A percentile compares a stretch with the other conserved stretches of the same genome.
Conservation (phyloP, 2,113 vertebrate species). For the Scophthalmus maximus region DNA sequence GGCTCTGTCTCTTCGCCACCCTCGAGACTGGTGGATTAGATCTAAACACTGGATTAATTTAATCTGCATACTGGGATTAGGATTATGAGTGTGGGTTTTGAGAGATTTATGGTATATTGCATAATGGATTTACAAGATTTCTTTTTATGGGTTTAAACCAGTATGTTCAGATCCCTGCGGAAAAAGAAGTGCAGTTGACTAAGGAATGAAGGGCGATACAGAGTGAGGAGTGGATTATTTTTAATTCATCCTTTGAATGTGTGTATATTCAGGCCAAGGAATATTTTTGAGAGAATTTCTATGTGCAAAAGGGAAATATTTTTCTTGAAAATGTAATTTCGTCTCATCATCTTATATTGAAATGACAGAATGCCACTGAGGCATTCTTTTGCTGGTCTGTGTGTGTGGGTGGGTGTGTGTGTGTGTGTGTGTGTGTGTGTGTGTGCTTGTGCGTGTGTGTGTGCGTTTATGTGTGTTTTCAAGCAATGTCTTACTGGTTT, state of each 20-base stretch:
- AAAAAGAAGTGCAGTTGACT: slow-evolving; percentile 31
- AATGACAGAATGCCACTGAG: slow-evolving; percentile 38
- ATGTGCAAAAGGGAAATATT: neutral
- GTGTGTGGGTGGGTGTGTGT: too few species aligned
- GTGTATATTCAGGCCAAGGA: slow-evolving; percentile 8
- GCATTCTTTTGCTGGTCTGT: slow-evolving; percentile 45
- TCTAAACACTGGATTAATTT: slow-evolving; percentile 75
- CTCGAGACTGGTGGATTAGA: slow-evolving; percentile 66
- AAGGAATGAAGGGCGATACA: slow-evolving; percentile 24
- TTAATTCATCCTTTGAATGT: slow-evolving; percentile 49
- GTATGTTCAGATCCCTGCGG: slow-evolving; percentile 33
- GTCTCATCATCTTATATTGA: slow-evolving; percentile 52
- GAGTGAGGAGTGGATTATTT: slow-evolving; percentile 52
- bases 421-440: too few species aligned
- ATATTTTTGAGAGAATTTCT: slow-evolving; percentile 17
- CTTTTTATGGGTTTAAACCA: slow-evolving; percentile 61
- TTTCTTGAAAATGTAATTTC: slow-evolving; percentile 49
- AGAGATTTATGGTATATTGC: slow-evolving; percentile 66
- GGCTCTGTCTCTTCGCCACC: slow-evolving; percentile 30
- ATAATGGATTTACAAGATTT: slow-evolving; percentile 71
- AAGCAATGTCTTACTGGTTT: slow-evolving; percentile 35
- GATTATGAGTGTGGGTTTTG: slow-evolving; percentile 61
- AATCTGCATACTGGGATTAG: slow-evolving; percentile 68
- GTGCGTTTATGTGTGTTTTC: too few species aligned
- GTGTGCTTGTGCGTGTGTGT: too few species aligned